Conservation (phyloP, 1,140 invertebrate species). For the Stegodyphus mimosarum region DNA sequence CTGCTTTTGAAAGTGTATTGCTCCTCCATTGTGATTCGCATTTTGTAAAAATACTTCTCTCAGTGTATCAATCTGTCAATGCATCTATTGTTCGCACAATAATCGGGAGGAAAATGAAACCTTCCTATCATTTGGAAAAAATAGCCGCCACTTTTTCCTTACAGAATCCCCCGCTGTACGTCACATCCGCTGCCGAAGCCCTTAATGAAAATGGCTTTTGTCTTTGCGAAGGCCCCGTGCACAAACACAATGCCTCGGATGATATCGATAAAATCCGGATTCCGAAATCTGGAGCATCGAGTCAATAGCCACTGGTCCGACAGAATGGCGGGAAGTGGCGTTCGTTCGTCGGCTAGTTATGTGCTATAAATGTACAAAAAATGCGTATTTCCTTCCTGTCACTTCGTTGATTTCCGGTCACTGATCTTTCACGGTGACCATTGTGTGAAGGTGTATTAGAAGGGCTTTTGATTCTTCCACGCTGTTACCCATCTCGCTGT, state of each 20-base stretch:
- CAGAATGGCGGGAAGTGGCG: constrained; percentile 50
- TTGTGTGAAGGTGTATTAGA: background rate
- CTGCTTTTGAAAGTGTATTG: too few species aligned
- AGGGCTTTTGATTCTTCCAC: background rate
- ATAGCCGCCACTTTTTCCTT: background rate
- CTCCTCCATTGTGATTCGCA: too few species aligned
- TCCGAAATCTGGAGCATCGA: constrained; percentile 39
- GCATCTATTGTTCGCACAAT: background rate
- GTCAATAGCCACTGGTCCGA: background rate
- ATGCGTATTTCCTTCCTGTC: constrained; percentile 26
- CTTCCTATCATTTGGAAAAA: background rate
- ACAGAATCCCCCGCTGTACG: background rate
- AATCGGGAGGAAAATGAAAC: background rate
- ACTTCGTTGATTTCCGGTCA: constrained; percentile 32
- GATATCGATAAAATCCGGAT: constrained; percentile 11
- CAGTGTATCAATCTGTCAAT: background rate
- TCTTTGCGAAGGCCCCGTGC: background rate
- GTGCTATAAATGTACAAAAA: constrained; percentile 46
- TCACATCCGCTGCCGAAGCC: constrained; percentile 39
- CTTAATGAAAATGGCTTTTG: constrained; percentile 54
- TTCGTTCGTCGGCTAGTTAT: background rate
- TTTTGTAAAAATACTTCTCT: too few species aligned
- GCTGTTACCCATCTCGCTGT: background rate
- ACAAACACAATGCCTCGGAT: constrained; percentile 29
- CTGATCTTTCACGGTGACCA: constrained; percentile 9